These are phyloP conservation scores for Hyles vespertilio DNA, from an alignment of 1,140 invertebrate genomes.

Conservation along the genomic window DNA sequence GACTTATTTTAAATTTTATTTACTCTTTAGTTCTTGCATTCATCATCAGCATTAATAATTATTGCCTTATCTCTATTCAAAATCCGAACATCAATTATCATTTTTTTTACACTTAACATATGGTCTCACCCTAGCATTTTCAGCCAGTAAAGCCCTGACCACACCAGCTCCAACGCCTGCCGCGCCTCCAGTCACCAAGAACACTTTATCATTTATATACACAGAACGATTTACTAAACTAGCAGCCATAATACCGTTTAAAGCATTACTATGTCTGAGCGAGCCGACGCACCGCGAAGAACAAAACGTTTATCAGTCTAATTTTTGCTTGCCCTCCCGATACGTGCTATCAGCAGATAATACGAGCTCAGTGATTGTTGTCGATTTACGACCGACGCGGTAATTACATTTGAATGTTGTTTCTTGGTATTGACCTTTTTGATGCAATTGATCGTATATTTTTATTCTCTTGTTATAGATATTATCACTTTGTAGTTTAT, in stretches of 20 bases:
- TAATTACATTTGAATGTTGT: no score
- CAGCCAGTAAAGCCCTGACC: conserved; percentile 38
- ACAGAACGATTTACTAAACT: conserved; percentile 11
- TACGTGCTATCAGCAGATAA: not conserved
- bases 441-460: no score
- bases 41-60: no score
- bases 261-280: not conserved
- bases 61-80: no score
- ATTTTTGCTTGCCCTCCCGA: not conserved
- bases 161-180: conserved; percentile 53
- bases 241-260: conserved; percentile 8
- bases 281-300: not conserved
- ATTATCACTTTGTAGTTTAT: no score
- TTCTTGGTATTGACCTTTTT: no score
- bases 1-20: no score
- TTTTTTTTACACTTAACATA: no score
- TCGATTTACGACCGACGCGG: not conserved
- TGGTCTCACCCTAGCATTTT: conserved; percentile 52
- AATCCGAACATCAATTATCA: no score
- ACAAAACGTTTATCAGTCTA: conserved; percentile 11
- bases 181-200: conserved; percentile 59
- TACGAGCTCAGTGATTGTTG: not conserved
- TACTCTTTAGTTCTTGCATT: no score
- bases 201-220: conserved; percentile 48
- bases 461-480: no score